A percentile compares a stretch with the other conserved stretches of the same genome.
phyloP scores from a whole-genome alignment of 2,888 invertebrate genomes.

The Amphipyra berbera region DNA sequence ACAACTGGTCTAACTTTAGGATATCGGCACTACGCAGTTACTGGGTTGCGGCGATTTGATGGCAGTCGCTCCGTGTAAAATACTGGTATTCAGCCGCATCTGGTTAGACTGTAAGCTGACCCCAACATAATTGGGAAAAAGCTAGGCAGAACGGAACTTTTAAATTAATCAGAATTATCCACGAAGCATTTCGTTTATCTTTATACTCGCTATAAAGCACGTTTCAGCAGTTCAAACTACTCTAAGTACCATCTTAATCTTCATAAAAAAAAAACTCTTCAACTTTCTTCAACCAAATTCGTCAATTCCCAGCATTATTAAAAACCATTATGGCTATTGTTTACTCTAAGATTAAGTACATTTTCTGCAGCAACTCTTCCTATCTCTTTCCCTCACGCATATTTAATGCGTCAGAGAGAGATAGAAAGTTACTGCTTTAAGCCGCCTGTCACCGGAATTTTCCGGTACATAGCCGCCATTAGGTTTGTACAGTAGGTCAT shows the following conservation, averaged over 20 bases:
- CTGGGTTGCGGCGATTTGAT: no score
- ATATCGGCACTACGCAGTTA: no score
- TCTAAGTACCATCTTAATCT: constrained; percentile 5
- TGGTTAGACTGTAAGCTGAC: no score
- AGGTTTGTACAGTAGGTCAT: constrained; percentile 53
- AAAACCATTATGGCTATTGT: constrained; percentile 14
- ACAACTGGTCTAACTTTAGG: no score
- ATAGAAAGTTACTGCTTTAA: constrained; percentile 39
- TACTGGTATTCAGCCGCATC: no score
- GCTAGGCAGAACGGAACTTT: no score
- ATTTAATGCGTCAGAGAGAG: constrained; percentile 44
- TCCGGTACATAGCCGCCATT: constrained; percentile 53
- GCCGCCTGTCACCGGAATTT: constrained; percentile 46
- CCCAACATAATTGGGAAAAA: no score
- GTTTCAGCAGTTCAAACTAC: constrained; percentile 8
- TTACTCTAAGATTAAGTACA: constrained; percentile 3
- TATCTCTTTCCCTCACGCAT: constrained; percentile 37
- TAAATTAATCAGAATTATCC: no score
- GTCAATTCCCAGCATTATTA: constrained; percentile 2
- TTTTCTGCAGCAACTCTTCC: constrained; percentile 12
- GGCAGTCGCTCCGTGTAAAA: no score
- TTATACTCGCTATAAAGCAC: constrained; percentile 7
- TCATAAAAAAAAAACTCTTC: constrained; percentile 8
- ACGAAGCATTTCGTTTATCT: not conserved
- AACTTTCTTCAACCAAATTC: constrained; percentile 7